Evolutionary conservation across 2,797 vertebrate species (phyloP).

Genomic region (Lacerta viridis): DNA sequence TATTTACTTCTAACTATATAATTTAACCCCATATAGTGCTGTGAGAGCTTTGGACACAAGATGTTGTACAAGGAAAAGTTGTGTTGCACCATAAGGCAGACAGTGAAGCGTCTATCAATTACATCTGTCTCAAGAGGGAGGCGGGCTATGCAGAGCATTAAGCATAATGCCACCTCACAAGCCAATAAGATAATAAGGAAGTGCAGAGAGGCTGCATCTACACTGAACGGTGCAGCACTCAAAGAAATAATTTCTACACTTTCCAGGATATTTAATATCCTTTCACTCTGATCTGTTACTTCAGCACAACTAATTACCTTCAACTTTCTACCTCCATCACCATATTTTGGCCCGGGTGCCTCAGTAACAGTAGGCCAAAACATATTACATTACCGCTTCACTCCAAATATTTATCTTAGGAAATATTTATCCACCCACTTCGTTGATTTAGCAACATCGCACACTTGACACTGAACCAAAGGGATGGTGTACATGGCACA

Average conservation of each 20-base stretch:
- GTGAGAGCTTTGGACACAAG: conserved; percentile 22
- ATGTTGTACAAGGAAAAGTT: conserved; percentile 20
- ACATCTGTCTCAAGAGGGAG: conserved; percentile 26
- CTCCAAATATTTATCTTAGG: conserved; percentile 5
- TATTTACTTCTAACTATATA: conserved; percentile 38
- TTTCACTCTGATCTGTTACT: conserved; percentile 15
- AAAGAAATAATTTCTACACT: neutral
- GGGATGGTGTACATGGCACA: neutral
- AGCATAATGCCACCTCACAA: neutral
- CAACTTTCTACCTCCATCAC: neutral
- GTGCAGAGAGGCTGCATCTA: neutral
- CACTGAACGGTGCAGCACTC: neutral
- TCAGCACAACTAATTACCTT: conserved; percentile 18
- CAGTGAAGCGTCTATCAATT: neutral
- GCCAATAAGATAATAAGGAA: neutral
- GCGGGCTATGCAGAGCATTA: rapidly evolving
- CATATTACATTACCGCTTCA: neutral
- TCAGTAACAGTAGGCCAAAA: neutral
- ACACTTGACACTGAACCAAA: neutral
- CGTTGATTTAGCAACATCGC: neutral
- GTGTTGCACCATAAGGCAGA: conserved; percentile 17
- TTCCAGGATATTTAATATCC: neutral
- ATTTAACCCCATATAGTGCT: conserved; percentile 38
- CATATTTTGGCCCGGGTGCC: neutral
- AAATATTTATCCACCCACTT: neutral